Evolutionary conservation across 2,113 vertebrate species (phyloP), one percentile per base, ranked within the genome.

Genomic region (Maccullochella peelii): DNA sequence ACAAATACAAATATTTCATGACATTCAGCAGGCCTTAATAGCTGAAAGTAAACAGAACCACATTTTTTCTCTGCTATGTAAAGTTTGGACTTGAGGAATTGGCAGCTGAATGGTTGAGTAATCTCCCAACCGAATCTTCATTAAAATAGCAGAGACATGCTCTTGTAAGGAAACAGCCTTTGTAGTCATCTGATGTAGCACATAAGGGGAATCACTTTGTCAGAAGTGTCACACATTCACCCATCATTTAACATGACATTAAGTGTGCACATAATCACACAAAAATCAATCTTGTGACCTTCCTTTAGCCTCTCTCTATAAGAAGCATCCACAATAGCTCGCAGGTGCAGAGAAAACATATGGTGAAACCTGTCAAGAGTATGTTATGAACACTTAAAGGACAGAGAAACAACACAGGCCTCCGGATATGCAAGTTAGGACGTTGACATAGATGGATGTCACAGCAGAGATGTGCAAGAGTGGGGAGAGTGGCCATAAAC

Each of bases 361-460:
- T 72, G 80, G 77, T 21, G 57, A 79, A 77, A 85, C 49, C 77
- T 76, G 88, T 87, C 81, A 85, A 25, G 81, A 85, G 74, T 79
- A 76, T 71, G 66, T 76, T 83, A 82, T 70, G 67, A 85, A 77
- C 83, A 77, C 79, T 90, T 86, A 79, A 83, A 89, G 67, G 80
- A 89, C 78, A 73, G 82, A 63, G 62, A 49, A 71, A 75, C 83
- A 87, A 86, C 82, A 68, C 70, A 67, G 44, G 80, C 87, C 84
- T 55, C 68, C 6, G 79, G 91, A 94, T 91, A 86, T 88, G 83
- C 77, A 76, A 78, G 85, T 89, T 82, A 79, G 58, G 84, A 88
- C 11, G 71, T 2, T 90, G 92, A 93, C 92, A 86, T 83, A 92
- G 92, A 95, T 92, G 86, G 90, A 94, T 94, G 91, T 86, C 77